Evolutionary conservation across 2,888 invertebrate genomes (phyloP).

Genomic region (Fragum sueziense): DNA sequence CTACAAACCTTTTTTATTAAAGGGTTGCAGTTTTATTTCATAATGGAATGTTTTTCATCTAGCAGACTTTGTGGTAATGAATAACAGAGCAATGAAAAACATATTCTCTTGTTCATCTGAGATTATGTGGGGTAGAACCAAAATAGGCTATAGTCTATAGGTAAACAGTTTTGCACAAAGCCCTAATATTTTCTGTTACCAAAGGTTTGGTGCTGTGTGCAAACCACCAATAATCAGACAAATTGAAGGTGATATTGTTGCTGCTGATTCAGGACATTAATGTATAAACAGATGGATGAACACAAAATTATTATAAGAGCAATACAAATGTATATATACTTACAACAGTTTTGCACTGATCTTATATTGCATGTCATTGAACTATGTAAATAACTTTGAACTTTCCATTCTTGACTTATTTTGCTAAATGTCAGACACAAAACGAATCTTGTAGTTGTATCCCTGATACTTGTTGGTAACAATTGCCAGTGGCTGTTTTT

Average conservation of each 20-base stretch:
- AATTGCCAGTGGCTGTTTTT: too few relatives aligned
- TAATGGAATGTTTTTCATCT: too few relatives aligned
- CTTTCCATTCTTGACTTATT: not conserved
- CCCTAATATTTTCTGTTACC: not conserved
- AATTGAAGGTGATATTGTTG: slow-evolving; percentile 18
- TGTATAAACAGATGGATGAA: not conserved
- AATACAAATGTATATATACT: not conserved
- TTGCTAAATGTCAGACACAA: not conserved
- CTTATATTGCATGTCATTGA: not conserved
- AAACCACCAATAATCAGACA: not conserved
- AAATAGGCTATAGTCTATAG: not conserved
- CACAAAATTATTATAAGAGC: not conserved
- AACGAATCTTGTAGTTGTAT: not conserved
- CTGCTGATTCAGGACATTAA: slow-evolving; percentile 9
- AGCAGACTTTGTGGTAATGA: not conserved
- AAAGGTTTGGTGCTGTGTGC: slow-evolving; percentile 1
- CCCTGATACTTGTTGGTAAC: not conserved
- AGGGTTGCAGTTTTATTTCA: too few relatives aligned
- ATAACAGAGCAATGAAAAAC: not conserved
- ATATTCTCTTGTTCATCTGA: not conserved
- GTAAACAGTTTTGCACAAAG: slow-evolving; percentile 5
- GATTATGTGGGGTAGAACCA: not conserved
- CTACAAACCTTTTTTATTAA: too few relatives aligned
- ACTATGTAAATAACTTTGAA: not conserved
- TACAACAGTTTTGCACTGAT: not conserved